Evolutionary conservation across 1,140 invertebrate genomes (phyloP).

Genomic region (Penaeus chinensis): DNA sequence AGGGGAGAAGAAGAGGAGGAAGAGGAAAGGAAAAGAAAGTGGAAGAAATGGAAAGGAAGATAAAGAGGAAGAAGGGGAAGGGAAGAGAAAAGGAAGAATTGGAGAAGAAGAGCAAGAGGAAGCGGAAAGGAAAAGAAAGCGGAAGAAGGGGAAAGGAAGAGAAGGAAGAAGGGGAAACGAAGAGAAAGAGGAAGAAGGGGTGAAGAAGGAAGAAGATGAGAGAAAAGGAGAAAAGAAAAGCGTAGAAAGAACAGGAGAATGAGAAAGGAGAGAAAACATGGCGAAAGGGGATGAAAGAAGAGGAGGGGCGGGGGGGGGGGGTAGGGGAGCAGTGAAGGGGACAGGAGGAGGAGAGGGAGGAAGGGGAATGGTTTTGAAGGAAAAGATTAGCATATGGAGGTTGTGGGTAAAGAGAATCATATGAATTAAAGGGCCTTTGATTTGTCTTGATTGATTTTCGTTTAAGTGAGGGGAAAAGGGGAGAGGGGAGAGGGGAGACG

Average conservation of each 20-base stretch:
- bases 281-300: background rate
- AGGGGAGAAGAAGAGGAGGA: background rate
- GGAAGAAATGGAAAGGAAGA: background rate
- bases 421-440: constrained; percentile 12
- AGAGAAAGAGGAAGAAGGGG: background rate
- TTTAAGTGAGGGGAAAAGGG: background rate
- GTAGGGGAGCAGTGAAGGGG: background rate
- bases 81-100: background rate
- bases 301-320: background rate
- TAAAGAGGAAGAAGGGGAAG: background rate
- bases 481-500: too few species aligned
- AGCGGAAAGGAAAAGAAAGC: background rate
- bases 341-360: background rate
- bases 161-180: background rate
- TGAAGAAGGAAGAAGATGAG: too few species aligned
- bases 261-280: background rate
- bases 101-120: background rate
- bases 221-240: background rate
- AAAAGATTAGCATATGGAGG: constrained; percentile 10
- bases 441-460: constrained; percentile 20
- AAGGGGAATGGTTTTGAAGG: background rate
- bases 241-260: background rate
- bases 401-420: background rate
- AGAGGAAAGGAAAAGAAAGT: background rate
- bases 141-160: background rate